These are phyloP conservation scores for Brachionus asplanchnoidis DNA, from an alignment of 1,140 invertebrate species.

Conservation along the genomic window DNA sequence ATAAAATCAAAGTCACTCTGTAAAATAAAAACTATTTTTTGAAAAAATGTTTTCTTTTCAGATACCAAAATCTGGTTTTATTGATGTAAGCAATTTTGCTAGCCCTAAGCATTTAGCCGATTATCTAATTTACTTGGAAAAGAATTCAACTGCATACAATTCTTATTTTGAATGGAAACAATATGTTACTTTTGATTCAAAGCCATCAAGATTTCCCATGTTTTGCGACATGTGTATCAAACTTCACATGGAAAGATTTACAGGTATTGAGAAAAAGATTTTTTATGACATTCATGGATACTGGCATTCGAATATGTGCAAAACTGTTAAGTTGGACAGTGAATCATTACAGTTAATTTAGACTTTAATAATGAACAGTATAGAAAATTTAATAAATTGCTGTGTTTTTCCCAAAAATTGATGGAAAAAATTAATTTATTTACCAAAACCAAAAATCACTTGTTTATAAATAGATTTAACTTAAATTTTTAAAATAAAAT, in stretches of 20 bases:
- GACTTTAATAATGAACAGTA: background rate
- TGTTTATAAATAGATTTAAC: no score
- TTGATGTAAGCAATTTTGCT: constrained; percentile 42
- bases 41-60: background rate
- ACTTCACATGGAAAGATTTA: constrained; percentile 15
- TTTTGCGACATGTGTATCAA: constrained; percentile 30
- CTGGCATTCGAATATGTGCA: background rate
- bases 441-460: no score
- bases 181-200: background rate
- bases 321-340: background rate
- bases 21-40: background rate
- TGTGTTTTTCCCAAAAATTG: no score
- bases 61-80: constrained; percentile 29
- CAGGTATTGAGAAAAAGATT: background rate
- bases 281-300: background rate
- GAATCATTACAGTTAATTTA: background rate
- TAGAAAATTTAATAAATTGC: background rate
- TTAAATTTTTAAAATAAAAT: no score
- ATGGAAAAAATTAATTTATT: no score
- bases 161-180: constrained; percentile 33
- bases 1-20: no score
- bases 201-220: background rate
- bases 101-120: constrained; percentile 43
- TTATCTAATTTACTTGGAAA: constrained; percentile 42
- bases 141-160: background rate